phyloP scores from a whole-genome alignment of 2,888 invertebrate genomes.

The Strigamia crassipes region DNA sequence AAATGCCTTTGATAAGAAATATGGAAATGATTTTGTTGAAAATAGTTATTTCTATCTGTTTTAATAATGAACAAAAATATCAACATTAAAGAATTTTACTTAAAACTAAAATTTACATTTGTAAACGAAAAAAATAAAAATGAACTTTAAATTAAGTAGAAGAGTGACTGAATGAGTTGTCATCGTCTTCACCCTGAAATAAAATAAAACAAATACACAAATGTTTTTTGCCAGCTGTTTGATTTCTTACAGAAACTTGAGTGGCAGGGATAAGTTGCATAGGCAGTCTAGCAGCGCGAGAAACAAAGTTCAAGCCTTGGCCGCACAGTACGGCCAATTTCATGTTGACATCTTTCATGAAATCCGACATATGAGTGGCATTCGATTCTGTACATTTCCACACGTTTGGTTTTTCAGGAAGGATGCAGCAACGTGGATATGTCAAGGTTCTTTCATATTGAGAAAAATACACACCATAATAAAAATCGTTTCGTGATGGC shows the following conservation, averaged over 20 bases:
- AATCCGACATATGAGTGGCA: neutral
- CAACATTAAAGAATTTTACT: neutral
- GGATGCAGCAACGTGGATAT: neutral
- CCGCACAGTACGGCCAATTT: neutral
- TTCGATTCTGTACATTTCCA: neutral
- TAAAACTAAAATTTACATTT: neutral
- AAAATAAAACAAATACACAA: neutral
- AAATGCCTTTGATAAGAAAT: neutral
- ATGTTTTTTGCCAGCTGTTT: neutral
- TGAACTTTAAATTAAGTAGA: neutral
- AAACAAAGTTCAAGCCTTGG: neutral
- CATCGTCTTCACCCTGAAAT: constrained; percentile 6
- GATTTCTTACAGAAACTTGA: neutral
- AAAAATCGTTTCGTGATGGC: neutral
- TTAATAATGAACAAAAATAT: constrained; percentile 8
- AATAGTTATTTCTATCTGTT: neutral
- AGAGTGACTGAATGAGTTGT: neutral
- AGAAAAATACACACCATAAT: neutral
- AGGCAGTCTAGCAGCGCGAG: neutral
- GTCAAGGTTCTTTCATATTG: neutral
- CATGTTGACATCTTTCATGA: constrained; percentile 12
- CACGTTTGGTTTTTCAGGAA: constrained; percentile 7
- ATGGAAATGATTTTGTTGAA: neutral
- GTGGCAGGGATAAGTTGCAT: neutral
- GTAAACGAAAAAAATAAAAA: neutral